Base-by-base conservation (phyloP, 2,113 vertebrate genomes). In the Procavia capensis region DNA sequence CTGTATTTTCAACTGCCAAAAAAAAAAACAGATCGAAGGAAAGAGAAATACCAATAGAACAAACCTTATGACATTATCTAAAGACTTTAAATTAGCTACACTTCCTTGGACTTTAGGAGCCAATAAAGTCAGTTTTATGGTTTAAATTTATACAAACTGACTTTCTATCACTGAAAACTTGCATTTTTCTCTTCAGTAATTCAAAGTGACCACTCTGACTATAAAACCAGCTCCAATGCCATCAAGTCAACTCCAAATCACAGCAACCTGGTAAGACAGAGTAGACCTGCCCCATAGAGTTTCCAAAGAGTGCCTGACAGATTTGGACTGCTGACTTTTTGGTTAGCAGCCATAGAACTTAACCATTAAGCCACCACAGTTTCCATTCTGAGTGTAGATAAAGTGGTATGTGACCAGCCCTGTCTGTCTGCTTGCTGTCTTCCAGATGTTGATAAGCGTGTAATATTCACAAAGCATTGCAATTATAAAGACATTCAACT, bases 1-100 rank as follows among this genome's bases (percentile, higher is more conserved):
- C 3, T 1, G 4, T 86, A 72, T 87, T 57, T 92, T 29, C 2
- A 72, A 63, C 6, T 50, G 47, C 47, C 7, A 50, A 50, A 24
- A 79, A 95, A 78, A 6, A 8, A 50, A 59, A 7, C 20, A 45
- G n/a, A 78, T 93, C 63, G 84, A 92, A 61, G 9, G 27, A n/a
- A 88, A 50, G 43, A n/a, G 9, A 63, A 45, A 45, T 7, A 54
- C 13, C 36, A 29, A 24, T 2, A 78, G 8, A 34, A 76, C 14
- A 85, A 89, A 57, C 34, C 27, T 2, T 1, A 34, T 68, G 78
- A 54, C 34, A 29, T 54, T 45, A 88, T 68, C 64, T 78, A 34
- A 79, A 89, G 61, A 74, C 64, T 78, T 57, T 81, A 86, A 75
- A 86, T n/a, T 17, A 75, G 20, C 11, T 13, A 1, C 1, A 83